Evolutionary conservation across 2,113 vertebrate species (phyloP).

Genomic region (Caracal caracal): DNA sequence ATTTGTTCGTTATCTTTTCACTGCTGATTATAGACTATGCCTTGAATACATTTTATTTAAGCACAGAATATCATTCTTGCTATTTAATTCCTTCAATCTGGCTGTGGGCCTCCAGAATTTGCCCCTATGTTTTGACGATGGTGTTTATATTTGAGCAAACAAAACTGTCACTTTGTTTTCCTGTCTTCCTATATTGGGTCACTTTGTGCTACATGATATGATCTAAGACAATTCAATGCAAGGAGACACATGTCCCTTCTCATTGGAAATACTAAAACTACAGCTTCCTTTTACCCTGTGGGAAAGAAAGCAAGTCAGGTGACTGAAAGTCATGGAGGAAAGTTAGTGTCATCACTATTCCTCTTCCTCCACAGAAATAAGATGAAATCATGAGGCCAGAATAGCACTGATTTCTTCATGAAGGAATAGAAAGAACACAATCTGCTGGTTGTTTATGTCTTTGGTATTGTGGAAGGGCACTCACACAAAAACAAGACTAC

Average conservation of each 20-base stretch:
- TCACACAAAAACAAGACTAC: background rate
- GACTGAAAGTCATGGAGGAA: slow-evolving; percentile 81
- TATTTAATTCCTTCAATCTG: slow-evolving; percentile 39
- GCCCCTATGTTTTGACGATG: slow-evolving; percentile 17
- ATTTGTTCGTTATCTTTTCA: slow-evolving; percentile 42
- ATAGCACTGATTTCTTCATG: background rate
- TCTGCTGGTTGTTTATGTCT: background rate
- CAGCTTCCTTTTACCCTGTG: slow-evolving; percentile 84
- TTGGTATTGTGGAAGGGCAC: background rate
- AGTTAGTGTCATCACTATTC: slow-evolving; percentile 74
- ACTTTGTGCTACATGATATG: slow-evolving; percentile 83
- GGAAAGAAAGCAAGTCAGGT: slow-evolving; percentile 86
- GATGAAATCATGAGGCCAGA: background rate
- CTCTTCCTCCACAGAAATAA: background rate
- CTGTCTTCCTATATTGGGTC: slow-evolving; percentile 84
- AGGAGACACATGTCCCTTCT: slow-evolving; percentile 90
- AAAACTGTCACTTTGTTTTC: slow-evolving; percentile 83
- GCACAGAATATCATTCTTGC: slow-evolving; percentile 46
- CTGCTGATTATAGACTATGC: background rate
- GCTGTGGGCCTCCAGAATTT: slow-evolving; percentile 39
- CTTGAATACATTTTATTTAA: slow-evolving; percentile 49
- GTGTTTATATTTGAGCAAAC: slow-evolving; percentile 63
- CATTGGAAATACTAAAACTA: slow-evolving; percentile 85
- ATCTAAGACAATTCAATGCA: slow-evolving; percentile 86
- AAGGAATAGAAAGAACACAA: background rate